Base-by-base conservation (phyloP, 1,140 invertebrate species). In the Fopius arisanus region DNA sequence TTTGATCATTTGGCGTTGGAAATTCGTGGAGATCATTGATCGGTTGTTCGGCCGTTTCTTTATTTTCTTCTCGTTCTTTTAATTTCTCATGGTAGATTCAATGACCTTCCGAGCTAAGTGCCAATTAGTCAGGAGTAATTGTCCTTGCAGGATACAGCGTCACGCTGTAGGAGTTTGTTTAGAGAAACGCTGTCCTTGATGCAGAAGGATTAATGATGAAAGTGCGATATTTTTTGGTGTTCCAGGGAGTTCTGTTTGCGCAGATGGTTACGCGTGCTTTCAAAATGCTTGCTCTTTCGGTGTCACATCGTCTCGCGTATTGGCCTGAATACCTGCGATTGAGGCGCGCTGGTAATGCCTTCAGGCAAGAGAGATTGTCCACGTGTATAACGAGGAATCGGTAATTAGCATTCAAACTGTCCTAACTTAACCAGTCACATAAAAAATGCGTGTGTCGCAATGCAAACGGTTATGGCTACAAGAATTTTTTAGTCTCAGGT, bases 311-410 rank as follows among this genome's bases (percentile, higher is more conserved):
- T 59, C 54, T 59, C 43, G 43, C 5, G 43, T 12, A 1, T 65
- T 68, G 72, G 72, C 72, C 72, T 73, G 31, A 67, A 73, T 73
- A 73, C 71, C 37, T 37, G 37, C 12, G 26, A 28, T 21, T n/a
- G 40, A 9, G n/a, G 26, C 71, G 43, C 63, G 63, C 28, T 62
- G 6, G 31, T 41, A 40, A 48, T 37, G 16, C 37, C 31, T 21
- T 31, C 14, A 33, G 23, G 19, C 14, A 31, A 59, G 29, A 59
- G 23, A 37, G 66, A 23, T 48, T 48, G 43, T 48, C 14, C 16
- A 19, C 43, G 43, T 48, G 43, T 48, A 48, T 19, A 19, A 48
- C 19, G 21, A 37, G 26, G 40, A 51, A 51, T 54, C 31, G 23
- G 21, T 23, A 67, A 66, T 62, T 41, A 70, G 31, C 66, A 72